A percentile compares a stretch with the other conserved stretches of the same genome.
Conservation (phyloP, 2,888 invertebrate genomes). For the Xestia rhomboidea region DNA sequence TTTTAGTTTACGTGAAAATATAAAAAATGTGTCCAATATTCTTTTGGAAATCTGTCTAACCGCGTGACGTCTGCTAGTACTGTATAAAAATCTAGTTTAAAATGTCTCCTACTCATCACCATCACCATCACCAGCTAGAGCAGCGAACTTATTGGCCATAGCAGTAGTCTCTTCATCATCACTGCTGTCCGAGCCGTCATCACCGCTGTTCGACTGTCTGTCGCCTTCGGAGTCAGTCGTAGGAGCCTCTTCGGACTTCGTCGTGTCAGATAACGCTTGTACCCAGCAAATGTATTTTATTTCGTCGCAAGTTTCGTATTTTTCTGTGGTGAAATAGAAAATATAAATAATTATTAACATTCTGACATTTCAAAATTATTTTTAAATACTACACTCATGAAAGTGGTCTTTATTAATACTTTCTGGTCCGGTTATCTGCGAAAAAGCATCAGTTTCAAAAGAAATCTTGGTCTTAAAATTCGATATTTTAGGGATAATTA, state of each 20-base stretch:
- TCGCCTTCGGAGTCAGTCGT: conserved; percentile 59
- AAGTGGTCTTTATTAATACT: too few species aligned
- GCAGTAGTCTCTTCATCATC: conserved; percentile 70
- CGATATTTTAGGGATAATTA: too few species aligned
- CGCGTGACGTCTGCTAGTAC: too few species aligned
- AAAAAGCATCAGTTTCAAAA: too few species aligned
- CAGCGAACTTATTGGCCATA: conserved; percentile 87
- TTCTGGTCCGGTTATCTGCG: too few species aligned
- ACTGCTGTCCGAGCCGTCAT: conserved; percentile 60
- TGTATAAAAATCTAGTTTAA: neutral
- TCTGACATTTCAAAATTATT: too few species aligned
- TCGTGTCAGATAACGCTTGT: conserved; percentile 89
- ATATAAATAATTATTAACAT: too few species aligned
- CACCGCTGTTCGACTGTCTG: conserved; percentile 62
- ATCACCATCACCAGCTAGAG: conserved; percentile 75
- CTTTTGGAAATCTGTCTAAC: too few species aligned
- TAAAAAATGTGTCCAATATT: too few species aligned
- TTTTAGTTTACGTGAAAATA: too few species aligned
- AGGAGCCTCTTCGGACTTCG: conserved; percentile 64
- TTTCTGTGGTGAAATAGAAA: conserved; percentile 82
- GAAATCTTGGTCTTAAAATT: too few species aligned
- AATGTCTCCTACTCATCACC: conserved; percentile 32
- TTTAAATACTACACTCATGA: too few species aligned
- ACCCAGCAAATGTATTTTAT: conserved; percentile 92
- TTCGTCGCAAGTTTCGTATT: conserved; percentile 91